phyloP scores from a whole-genome alignment of 1,140 invertebrate genomes.

The Drosophila tsacasi region DNA sequence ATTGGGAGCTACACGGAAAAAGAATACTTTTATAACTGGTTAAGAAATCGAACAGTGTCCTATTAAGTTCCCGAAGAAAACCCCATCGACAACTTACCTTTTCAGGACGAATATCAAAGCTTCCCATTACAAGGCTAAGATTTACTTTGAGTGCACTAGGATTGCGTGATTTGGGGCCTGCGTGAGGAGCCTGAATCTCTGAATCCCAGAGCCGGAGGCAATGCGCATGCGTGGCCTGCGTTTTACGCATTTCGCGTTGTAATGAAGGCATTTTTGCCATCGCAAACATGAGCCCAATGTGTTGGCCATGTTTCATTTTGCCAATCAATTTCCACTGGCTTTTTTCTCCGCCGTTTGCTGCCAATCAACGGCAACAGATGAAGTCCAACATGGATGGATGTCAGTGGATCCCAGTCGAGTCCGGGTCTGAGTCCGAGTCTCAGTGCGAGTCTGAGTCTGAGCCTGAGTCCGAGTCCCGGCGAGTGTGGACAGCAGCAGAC shows the following conservation, averaged over 20 bases:
- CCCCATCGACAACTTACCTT: background rate
- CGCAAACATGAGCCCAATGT: constrained; percentile 57
- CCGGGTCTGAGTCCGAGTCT: background rate
- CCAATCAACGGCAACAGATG: constrained; percentile 77
- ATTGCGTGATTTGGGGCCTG: constrained; percentile 57
- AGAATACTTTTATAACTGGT: background rate
- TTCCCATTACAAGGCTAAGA: background rate
- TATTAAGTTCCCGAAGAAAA: background rate
- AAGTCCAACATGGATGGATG: constrained; percentile 62
- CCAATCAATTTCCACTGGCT: constrained; percentile 69
- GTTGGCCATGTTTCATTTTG: constrained; percentile 78
- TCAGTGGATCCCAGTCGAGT: constrained; percentile 20
- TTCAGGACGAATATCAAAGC: too few relatives aligned
- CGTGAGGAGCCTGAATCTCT: constrained; percentile 45
- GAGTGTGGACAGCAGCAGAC: constrained; percentile 81
- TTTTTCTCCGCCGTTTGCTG: constrained; percentile 52
- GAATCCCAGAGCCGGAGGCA: constrained; percentile 18
- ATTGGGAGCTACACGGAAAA: constrained; percentile 4
- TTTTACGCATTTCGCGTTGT: constrained; percentile 76
- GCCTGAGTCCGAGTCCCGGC: constrained; percentile 1
- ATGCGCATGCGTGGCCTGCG: constrained; percentile 77
- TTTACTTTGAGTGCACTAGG: constrained; percentile 11
- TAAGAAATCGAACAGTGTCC: too few relatives aligned
- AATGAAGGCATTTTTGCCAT: constrained; percentile 83
- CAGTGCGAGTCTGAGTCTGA: background rate